Evolutionary conservation across 2,113 vertebrate genomes (phyloP), one percentile per base, ranked within the genome.

Genomic region (Takifugu flavidus): DNA sequence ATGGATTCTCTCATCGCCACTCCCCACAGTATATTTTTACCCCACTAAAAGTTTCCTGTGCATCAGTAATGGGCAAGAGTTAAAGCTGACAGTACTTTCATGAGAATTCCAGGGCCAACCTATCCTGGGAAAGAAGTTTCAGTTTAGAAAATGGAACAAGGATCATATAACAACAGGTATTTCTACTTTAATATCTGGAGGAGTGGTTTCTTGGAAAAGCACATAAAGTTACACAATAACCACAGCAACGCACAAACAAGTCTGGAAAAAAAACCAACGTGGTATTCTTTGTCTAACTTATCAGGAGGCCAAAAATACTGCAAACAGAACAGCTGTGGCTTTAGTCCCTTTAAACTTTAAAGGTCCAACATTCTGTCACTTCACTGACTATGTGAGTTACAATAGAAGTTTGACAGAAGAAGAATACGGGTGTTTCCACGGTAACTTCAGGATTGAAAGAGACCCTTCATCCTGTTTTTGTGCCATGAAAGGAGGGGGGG

Each of bases 311-410:
- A 57, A 44, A 70, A 65, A 68, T 67, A 31, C 11, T 56, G 60
- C 68, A 72, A 74, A 74, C 77, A 82, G 79, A 82, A 87, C 89
- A 90, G 87, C 84, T 90, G 88, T 78, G 86, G 71, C 72, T 47
- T 29, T 34, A 13, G 72, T 86, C 86, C 82, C 72, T 92, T 91
- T 91, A 92, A 91, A 90, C 84, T 89, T 91, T 90, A 91, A 91
- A 91, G 80, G 83, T 83, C 82, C 85, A 77, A 70, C 77, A 79
- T 82, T 82, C 72, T 82, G 78, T 76, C 77, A 84, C 50, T 25
- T 67, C 25, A 31, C 26, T 25, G 7, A 54, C 43, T 56, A 58
- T 50, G 58, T 52, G 58, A 46, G 66, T 61, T 70, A 79, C 74
- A 72, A 75, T 63, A 61, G 59, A 65, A 79, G 81, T 79, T 80